Conservation (phyloP, 2,113 vertebrate genomes). For the Carlito syrichta region DNA sequence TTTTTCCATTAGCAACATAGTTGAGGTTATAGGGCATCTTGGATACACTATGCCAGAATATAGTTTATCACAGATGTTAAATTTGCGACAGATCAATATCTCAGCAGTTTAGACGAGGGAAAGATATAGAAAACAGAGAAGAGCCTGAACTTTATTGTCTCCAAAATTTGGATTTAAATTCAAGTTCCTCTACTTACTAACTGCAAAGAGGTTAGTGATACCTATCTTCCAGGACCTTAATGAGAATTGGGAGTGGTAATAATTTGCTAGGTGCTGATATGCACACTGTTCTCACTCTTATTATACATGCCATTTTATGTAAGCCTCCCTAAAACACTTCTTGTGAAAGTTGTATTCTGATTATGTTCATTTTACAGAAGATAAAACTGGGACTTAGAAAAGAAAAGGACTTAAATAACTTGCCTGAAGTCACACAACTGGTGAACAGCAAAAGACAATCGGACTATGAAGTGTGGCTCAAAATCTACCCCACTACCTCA, state of each 20-base stretch:
- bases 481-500: accelerated
- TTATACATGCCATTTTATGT: not conserved
- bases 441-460: not conserved
- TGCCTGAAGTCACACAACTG: not conserved
- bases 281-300: not conserved
- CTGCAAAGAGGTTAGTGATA: not conserved
- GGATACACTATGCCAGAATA: not conserved
- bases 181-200: not conserved
- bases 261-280: not conserved
- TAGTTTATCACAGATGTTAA: not conserved
- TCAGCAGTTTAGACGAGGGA: not conserved
- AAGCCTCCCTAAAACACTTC: not conserved
- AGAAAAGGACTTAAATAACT: not conserved
- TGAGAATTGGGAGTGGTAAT: not conserved
- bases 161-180: not conserved
- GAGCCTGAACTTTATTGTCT: not conserved
- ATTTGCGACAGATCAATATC: not conserved
- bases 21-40: not conserved
- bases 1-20: not conserved
- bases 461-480: not conserved
- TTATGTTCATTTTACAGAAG: not conserved
- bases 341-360: not conserved
- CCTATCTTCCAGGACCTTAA: not conserved
- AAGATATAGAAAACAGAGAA: not conserved
- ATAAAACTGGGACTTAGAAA: not conserved